phyloP scores from a whole-genome alignment of 2,888 invertebrate genomes.

The Salpingus planirostris region DNA sequence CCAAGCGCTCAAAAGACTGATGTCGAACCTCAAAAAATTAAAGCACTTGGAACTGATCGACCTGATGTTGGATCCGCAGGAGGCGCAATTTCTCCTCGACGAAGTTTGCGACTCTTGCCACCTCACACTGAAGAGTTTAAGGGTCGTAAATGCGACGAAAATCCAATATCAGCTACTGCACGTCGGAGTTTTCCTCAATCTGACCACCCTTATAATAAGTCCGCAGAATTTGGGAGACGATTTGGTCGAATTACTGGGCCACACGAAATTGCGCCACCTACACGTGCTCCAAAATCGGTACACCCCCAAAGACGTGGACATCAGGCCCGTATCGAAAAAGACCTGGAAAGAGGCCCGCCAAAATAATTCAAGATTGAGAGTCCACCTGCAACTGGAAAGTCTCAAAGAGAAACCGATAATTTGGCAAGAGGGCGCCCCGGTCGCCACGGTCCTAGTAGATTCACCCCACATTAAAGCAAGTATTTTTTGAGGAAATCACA shows the following conservation, averaged over 20 bases:
- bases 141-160: slow-evolving; percentile 67
- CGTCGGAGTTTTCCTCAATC: slow-evolving; percentile 64
- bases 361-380: slow-evolving; percentile 53
- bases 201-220: slow-evolving; percentile 53
- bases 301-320: slow-evolving; percentile 48
- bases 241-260: slow-evolving; percentile 56
- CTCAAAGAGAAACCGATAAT: slow-evolving; percentile 50
- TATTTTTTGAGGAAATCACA: too few species aligned
- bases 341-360: slow-evolving; percentile 44
- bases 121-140: slow-evolving; percentile 52
- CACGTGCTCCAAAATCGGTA: slow-evolving; percentile 67
- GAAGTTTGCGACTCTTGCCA: slow-evolving; percentile 60
- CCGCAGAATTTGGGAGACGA: slow-evolving; percentile 71
- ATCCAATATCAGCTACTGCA: slow-evolving; percentile 61
- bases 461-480: slow-evolving; percentile 52
- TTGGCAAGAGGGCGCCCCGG: slow-evolving; percentile 62
- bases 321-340: slow-evolving; percentile 44
- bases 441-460: slow-evolving; percentile 54
- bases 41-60: slow-evolving; percentile 60
- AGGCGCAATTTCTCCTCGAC: slow-evolving; percentile 63
- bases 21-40: slow-evolving; percentile 56
- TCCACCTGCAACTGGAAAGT: slow-evolving; percentile 61
- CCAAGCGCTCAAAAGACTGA: slow-evolving; percentile 56
- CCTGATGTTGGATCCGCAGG: slow-evolving; percentile 61
- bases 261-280: slow-evolving; percentile 55